A percentile compares a stretch with the other conserved stretches of the same genome.
These are phyloP conservation scores for Oikopleura dioica DNA, from an alignment of 23 tunicate species.

Conservation along the genomic window DNA sequence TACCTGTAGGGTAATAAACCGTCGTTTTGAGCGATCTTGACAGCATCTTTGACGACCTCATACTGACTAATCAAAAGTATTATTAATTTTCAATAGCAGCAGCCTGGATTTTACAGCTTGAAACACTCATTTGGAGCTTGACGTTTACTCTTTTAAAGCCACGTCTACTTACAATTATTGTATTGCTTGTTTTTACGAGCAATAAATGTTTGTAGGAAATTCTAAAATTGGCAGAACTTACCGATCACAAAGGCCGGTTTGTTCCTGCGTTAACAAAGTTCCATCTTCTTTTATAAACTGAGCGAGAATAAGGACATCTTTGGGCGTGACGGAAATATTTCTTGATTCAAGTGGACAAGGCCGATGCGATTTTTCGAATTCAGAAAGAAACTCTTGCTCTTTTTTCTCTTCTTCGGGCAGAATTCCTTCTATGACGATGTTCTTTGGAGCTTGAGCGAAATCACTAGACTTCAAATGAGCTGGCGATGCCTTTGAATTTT, in stretches of 20 bases:
- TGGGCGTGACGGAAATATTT: not conserved
- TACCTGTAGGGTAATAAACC: not conserved
- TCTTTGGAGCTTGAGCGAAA: not conserved
- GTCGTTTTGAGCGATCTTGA: not conserved
- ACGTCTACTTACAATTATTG: too few relatives aligned
- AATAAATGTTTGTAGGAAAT: too few relatives aligned
- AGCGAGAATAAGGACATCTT: not conserved
- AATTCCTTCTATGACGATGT: not conserved
- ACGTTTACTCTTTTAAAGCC: too few relatives aligned
- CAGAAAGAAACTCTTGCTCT: not conserved
- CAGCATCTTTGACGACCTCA: not conserved
- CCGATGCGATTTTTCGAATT: not conserved
- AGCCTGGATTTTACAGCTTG: too few relatives aligned
- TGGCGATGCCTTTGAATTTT: too few relatives aligned
- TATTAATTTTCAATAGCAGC: too few relatives aligned
- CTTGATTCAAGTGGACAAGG: not conserved
- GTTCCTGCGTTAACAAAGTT: not conserved
- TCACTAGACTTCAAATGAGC: too few relatives aligned
- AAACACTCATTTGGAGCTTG: too few relatives aligned
- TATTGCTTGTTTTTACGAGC: too few relatives aligned
- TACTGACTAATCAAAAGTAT: too few relatives aligned
- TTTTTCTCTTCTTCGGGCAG: not conserved
- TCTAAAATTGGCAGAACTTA: too few relatives aligned
- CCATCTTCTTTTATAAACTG: not conserved
- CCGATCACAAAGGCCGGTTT: not conserved